Evolutionary conservation across 2,888 invertebrate species (phyloP), one percentile per base, ranked within the genome.

Genomic region (Lasioglossum zephyrum): DNA sequence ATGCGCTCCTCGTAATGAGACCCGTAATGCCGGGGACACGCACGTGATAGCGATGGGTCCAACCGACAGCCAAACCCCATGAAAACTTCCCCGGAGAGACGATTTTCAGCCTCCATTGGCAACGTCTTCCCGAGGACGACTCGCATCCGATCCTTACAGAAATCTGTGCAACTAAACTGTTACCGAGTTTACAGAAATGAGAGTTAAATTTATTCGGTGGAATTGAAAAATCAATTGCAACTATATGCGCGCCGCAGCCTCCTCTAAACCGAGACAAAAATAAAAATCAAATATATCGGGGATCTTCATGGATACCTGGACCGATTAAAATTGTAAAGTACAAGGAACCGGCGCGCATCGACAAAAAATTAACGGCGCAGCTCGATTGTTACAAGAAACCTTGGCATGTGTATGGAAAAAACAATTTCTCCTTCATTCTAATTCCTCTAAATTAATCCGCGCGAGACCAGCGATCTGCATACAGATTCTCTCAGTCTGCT

Each of bases 1-100:
- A 90, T 86, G 88, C 86, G 88, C 82, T 87, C 87, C 92, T 90
- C 89, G 39, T 90, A 92, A 92, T 90, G 91, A 92, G 92, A 91
- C 87, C 89, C 89, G 88, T 89, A 90, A 89, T 90, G 87, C 86
- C 84, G 80, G 77, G 85, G 81, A 83, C 69, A 84, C 72, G 66
- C n/a, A 63, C 76, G 79, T 78, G 88, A 88, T 60, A 60, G 60
- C 60, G 60, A 60, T 60, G 60, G 60, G 26, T 13, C 60, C 60
- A 60, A 60, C 60, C 60, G 60, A 60, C 60, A 13, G 13, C 16
- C 60, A 31, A 60, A 60, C 16, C 4, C 60, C 13, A 16, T 13
- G 13, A 5, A 26, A 26, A 60, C 13, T 26, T n/a, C 9, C 11
- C 11, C 11, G 0, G 26, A 26, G 4, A 60, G 4, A 0, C 3